Evolutionary conservation across 2,797 vertebrate species (phyloP), one percentile per base, ranked within the genome.

Genomic region (Halcyon chelicuti): DNA sequence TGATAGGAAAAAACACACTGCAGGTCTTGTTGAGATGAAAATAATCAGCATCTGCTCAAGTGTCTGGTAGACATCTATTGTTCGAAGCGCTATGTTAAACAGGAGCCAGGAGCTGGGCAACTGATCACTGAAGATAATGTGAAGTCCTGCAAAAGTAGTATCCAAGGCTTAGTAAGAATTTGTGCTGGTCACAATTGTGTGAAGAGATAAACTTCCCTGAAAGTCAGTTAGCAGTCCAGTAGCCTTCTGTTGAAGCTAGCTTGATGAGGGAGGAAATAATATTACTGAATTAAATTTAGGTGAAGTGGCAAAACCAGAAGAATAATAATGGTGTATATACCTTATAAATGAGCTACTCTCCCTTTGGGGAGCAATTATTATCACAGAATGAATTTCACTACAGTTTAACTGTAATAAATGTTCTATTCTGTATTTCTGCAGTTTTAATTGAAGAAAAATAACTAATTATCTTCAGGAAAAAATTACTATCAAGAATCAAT

Each of bases 391-490:
- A 67, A 51, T 86, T 88, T 93, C 58, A 33, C 49, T 7, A 42
- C 35, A 76, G 78, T 94, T 82, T 90, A 93, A 78, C 88, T 9
- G 90, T 96, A 83, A 88, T 66, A 72, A 80, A 93, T 74, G 52
- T 70, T 95, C 94, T 83, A 49, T 63, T 91, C 79, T 60, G 66
- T 65, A 25, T 95, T 91, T 96, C 81, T 79, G 60, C 11, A 66
- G 49, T 91, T 92, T 93, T 92, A 96, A 96, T 77, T 90, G 90
- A 88, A 90, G 95, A 88, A 78, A 90, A 91, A 91, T 67, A 93
- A 88, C 91, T 86, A 90, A 88, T 94, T 88, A 83, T 90, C 90
- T 92, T 28, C 14, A 65, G 81, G 86, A 86, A 91, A 81, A 46
- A 81, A 90, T 73, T 91, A 86, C 78, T 93, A 90, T 17, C 40